Evolutionary conservation across 2,113 vertebrate genomes (phyloP).

Genomic region (Triplophysa dalaica): DNA sequence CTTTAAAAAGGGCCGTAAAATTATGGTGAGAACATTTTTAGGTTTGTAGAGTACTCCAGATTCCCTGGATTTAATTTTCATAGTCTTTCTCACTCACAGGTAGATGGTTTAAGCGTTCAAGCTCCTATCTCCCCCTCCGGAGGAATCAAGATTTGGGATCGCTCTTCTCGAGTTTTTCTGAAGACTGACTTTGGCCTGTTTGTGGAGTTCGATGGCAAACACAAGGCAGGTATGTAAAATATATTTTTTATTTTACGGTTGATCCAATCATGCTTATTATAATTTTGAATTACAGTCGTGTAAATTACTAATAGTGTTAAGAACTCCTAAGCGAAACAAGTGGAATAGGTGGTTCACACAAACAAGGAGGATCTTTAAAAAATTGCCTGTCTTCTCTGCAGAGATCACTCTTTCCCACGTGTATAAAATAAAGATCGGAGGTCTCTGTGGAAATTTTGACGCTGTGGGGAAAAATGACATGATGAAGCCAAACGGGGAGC

Average conservation of each 20-base stretch:
- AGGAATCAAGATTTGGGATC: slow-evolving; percentile 73
- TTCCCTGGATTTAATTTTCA: neutral
- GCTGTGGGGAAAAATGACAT: slow-evolving; percentile 71
- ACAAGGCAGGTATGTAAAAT: slow-evolving; percentile 73
- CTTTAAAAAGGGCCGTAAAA: slow-evolving; percentile 65
- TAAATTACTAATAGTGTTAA: too few species aligned
- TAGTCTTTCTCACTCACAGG: slow-evolving; percentile 57
- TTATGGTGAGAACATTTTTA: slow-evolving; percentile 72
- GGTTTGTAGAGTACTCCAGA: too few species aligned
- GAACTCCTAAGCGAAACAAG: too few species aligned
- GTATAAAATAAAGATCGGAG: slow-evolving; percentile 72
- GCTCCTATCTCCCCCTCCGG: slow-evolving; percentile 68
- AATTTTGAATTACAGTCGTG: neutral
- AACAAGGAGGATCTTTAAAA: neutral
- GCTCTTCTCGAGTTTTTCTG: slow-evolving; percentile 68
- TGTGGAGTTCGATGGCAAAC: slow-evolving; percentile 71
- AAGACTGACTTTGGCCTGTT: slow-evolving; percentile 85
- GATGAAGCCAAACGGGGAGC: slow-evolving; percentile 71
- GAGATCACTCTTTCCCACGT: slow-evolving; percentile 75
- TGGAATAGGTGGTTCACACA: too few species aligned
- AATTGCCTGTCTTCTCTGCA: slow-evolving; percentile 43
- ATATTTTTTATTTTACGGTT: neutral
- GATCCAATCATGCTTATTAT: neutral
- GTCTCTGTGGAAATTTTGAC: slow-evolving; percentile 83
- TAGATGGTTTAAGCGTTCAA: slow-evolving; percentile 71